Percentiles rank a stretch among this genome's conserved stretches.
phyloP scores from a whole-genome alignment of 2,888 invertebrate genomes.

The Leptogaster cylindrica region DNA sequence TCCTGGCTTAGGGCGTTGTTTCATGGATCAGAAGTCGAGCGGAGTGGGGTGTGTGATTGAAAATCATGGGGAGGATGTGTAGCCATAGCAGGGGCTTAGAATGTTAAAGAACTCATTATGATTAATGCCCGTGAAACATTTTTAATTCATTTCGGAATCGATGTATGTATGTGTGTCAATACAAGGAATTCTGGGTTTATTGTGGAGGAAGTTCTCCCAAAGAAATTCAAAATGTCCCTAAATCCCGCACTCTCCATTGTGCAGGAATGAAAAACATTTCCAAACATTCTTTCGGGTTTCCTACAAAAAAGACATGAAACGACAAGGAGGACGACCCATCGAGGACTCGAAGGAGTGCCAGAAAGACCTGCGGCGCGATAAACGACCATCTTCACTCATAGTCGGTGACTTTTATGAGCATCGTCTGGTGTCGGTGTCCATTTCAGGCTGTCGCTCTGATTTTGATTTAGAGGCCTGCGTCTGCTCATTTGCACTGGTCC shows the following conservation, averaged over 20 bases:
- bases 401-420: conserved; percentile 24
- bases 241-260: not conserved
- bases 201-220: not conserved
- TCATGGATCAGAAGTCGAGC: no score
- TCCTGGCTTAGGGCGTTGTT: not conserved
- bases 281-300: not conserved
- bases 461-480: conserved; percentile 29
- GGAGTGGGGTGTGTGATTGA: no score
- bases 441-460: conserved; percentile 34
- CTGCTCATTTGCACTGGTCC: conserved; percentile 21
- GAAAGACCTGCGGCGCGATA: conserved; percentile 15
- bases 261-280: not conserved
- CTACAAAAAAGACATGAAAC: not conserved
- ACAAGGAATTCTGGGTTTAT: conserved; percentile 22
- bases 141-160: conserved; percentile 4
- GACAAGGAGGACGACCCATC: not conserved
- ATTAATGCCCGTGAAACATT: conserved; percentile 31
- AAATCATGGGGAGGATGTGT: not conserved
- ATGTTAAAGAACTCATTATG: conserved; percentile 15
- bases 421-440: conserved; percentile 11
- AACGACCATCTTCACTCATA: conserved; percentile 16
- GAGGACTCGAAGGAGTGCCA: not conserved
- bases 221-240: not conserved
- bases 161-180: conserved; percentile 6
- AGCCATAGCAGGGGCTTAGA: conserved; percentile 17